Evolutionary conservation across 2,113 vertebrate species (phyloP), one percentile per base, ranked within the genome.

Genomic region (Cyanistes caeruleus): DNA sequence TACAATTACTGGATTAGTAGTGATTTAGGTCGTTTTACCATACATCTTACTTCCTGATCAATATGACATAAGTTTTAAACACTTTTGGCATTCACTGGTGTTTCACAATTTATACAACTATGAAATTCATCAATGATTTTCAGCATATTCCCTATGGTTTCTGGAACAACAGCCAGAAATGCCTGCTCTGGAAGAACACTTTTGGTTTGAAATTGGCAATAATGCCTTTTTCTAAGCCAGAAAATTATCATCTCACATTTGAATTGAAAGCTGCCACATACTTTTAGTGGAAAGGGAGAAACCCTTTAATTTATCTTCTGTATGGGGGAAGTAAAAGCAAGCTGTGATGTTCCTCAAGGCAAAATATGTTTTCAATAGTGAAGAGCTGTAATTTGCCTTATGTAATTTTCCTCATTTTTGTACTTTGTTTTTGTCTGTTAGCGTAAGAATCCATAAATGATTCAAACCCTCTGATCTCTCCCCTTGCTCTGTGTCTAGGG

Each of bases 11-110:
- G 82, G 87, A 77, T 91, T 73, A 77, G 68, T 70, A 74, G 76
- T 68, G 75, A 90, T 94, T 95, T 70, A 77, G 59, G 51, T 35
- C 91, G 46, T 74, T 95, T 88, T 31, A 86, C 59, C 44, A 30
- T 85, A 37, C 12, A 9, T 77, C n/a, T 88, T 85, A 56, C 63
- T 93, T 92, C 31, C 44, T 81, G 56, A 60, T 78, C 39, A 88
- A 56, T 37, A 39, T 41, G 53, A 76, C 77, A 79, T 28, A 49
- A 52, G 23, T 77, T 90, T 93, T 92, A 84, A 91, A 75, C 28
- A 84, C 53, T 84, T 89, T 74, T 80, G 48, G 33, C 75, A 73
- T 77, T 83, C 46, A 27, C 28, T 82, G 35, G 16, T 74, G 13
- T 49, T 76, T 74, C 48, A 20, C 56, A 58, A 41, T 91, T 91